Evolutionary conservation across 2,888 invertebrate species (phyloP).

Genomic region (Apomyelois bistriatella): DNA sequence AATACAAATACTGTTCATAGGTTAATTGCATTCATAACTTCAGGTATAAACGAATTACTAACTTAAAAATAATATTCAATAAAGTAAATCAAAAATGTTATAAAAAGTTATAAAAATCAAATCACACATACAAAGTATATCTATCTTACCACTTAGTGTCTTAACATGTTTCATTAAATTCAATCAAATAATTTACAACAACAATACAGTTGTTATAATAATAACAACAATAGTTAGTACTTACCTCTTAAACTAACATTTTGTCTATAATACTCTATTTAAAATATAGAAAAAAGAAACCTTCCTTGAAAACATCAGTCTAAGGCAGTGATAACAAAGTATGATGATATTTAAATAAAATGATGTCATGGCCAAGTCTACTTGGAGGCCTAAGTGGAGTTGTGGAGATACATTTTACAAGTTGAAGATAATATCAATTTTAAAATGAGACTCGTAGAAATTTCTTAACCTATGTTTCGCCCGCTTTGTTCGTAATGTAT

Average conservation of each 20-base stretch:
- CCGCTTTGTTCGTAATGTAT: slow-evolving; percentile 19
- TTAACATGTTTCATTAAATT: slow-evolving; percentile 64
- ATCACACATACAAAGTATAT: slow-evolving; percentile 59
- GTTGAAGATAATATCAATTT: slow-evolving; percentile 15
- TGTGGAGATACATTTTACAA: background rate
- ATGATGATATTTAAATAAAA: slow-evolving; percentile 36
- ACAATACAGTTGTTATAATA: slow-evolving; percentile 62
- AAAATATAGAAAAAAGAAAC: slow-evolving; percentile 58
- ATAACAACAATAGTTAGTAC: slow-evolving; percentile 66
- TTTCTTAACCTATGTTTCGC: slow-evolving; percentile 29
- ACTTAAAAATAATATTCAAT: slow-evolving; percentile 39
- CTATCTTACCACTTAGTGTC: slow-evolving; percentile 45
- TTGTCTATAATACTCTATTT: slow-evolving; percentile 59
- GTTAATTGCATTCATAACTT: slow-evolving; percentile 38
- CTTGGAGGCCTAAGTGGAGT: background rate
- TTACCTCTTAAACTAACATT: slow-evolving; percentile 54
- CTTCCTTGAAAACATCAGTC: slow-evolving; percentile 72
- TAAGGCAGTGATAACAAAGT: slow-evolving; percentile 75
- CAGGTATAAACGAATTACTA: slow-evolving; percentile 44
- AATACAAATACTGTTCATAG: slow-evolving; percentile 56
- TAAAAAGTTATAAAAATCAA: slow-evolving; percentile 56
- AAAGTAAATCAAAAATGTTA: slow-evolving; percentile 49
- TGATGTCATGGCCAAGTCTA: slow-evolving; percentile 12
- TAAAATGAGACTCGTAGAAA: slow-evolving; percentile 45
- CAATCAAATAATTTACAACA: slow-evolving; percentile 74